phyloP scores from a whole-genome alignment of 2,113 vertebrate genomes.

The Cinclus cinclus region DNA sequence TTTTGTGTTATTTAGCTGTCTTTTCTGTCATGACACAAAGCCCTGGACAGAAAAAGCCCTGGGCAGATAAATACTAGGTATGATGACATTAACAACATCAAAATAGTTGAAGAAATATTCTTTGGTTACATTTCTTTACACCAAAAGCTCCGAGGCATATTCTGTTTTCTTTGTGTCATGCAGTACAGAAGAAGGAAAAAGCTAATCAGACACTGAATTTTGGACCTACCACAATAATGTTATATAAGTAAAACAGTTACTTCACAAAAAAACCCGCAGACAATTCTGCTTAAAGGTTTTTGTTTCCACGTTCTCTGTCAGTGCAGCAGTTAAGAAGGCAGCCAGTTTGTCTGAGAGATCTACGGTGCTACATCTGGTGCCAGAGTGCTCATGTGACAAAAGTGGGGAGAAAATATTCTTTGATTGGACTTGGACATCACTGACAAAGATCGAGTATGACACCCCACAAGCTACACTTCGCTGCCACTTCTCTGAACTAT shows the following conservation, averaged over 20 bases:
- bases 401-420: background rate
- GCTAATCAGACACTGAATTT: background rate
- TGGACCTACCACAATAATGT: background rate
- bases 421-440: background rate
- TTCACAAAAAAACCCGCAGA: background rate
- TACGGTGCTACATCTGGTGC: background rate
- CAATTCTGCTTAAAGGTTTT: background rate
- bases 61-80: background rate
- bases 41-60: background rate
- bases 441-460: background rate
- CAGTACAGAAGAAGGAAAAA: background rate
- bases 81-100: background rate
- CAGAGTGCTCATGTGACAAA: background rate
- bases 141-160: background rate
- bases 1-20: background rate
- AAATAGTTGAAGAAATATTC: background rate
- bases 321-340: background rate
- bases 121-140: background rate
- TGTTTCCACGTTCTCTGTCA: background rate
- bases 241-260: background rate
- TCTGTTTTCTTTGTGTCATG: background rate
- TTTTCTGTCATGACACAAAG: background rate
- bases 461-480: background rate
- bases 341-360: background rate
- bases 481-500: background rate